These are phyloP conservation scores for Mustela lutreola DNA, from an alignment of 2,113 vertebrate genomes.

Conservation along the genomic window DNA sequence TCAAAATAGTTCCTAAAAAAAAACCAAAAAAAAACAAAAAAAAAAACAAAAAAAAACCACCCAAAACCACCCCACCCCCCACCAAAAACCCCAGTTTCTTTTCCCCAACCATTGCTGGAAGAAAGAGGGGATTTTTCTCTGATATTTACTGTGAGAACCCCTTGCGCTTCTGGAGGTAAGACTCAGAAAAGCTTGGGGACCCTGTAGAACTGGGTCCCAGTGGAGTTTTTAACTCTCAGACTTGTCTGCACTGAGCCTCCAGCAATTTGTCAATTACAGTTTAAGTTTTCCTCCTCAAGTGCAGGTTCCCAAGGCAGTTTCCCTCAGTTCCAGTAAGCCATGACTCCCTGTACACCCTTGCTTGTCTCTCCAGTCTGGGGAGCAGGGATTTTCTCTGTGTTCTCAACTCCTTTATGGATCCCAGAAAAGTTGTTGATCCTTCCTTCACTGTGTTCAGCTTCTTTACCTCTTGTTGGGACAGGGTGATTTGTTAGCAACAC, in stretches of 20 bases:
- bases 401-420: not conserved
- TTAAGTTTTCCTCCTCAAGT: not conserved
- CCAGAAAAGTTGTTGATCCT: not conserved
- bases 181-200: not conserved
- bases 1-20: not conserved
- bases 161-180: not conserved
- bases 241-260: not conserved
- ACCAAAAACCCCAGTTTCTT: not conserved
- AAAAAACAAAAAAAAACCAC: no score
- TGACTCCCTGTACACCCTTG: not conserved
- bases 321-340: not conserved
- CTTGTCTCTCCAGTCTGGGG: not conserved
- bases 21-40: no score
- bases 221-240: not conserved
- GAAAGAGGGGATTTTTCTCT: not conserved
- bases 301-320: not conserved
- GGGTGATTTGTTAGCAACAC: not conserved
- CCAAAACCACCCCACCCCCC: no score
- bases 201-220: not conserved
- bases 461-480: not conserved
- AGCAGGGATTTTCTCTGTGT: not conserved
- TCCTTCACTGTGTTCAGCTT: not conserved
- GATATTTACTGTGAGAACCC: not conserved
- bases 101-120: not conserved
- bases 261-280: not conserved